Evolutionary conservation across 2,888 invertebrate species (phyloP), one percentile per base, ranked within the genome.

Genomic region (Ptycholaimellus sp.): DNA sequence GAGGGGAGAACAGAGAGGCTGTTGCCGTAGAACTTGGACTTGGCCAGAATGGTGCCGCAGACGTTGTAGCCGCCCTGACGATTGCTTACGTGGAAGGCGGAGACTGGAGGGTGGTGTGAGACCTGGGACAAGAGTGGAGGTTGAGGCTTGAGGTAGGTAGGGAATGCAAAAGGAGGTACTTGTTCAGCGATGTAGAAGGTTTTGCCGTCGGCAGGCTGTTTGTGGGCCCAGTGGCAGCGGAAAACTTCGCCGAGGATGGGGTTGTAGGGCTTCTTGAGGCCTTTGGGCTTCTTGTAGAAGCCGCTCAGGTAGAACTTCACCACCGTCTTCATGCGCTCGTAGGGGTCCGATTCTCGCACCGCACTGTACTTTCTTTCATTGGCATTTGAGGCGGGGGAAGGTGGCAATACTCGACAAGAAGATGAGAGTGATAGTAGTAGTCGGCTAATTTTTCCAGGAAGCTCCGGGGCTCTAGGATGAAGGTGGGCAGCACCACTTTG

Each of bases 21-120:
- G 61, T 87, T 87, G 6, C 76, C 85, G 57, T 85, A 85, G 62
- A 83, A 87, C 62, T 85, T 87, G 36, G 85, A 85, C 55, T 80
- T 74, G 18, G 85, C 82, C 46, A 85, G 67, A 50, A 87, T 74
- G 49, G 81, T 80, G 39, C 82, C 81, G 50, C 76, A 74, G 50
- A 87, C 77, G 44, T 77, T 75, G 60, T 75, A 87, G 1, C 87
- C 87, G 53, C 82, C 85, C 61, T 80, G 76, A 32, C 85, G 71
- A 58, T 87, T 87, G 6, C 82, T 79, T 20, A 85, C 76, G 60
- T 81, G 81, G 61, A 83, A 80, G 1, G 82, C 81, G 2, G 83
- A 80, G 30, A 85, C 71, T 0, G 85, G 85, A 4, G 85, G 85
- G 64, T 87, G 85, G 59, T 87, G 85, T 0, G 83, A 85, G 0